A percentile compares a stretch with the other conserved stretches of the same genome.
These are phyloP conservation scores for Eilema depressum DNA, from an alignment of 2,888 invertebrate species.

Conservation along the genomic window DNA sequence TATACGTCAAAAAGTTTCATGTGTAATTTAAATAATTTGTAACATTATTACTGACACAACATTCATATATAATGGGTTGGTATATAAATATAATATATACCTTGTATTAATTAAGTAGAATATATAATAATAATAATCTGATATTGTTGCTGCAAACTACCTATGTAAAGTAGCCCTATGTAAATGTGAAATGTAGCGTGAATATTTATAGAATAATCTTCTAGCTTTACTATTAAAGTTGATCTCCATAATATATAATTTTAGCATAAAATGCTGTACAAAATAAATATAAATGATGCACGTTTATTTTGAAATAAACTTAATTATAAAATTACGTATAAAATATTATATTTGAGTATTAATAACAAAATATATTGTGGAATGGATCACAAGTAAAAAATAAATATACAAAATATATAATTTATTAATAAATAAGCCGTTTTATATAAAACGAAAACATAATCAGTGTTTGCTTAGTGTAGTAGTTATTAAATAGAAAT, in stretches of 20 bases:
- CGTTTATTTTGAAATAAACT: conserved; percentile 11
- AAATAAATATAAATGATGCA: conserved; percentile 3
- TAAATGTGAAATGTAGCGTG: conserved; percentile 10
- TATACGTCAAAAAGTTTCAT: no score
- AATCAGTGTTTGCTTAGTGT: conserved; percentile 25
- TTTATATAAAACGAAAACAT: conserved; percentile 23
- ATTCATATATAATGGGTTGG: not conserved
- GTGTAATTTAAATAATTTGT: not conserved
- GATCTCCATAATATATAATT: conserved; percentile 8
- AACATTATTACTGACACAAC: not conserved
- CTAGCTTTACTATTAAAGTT: conserved; percentile 15
- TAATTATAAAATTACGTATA: not conserved
- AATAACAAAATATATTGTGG: not conserved
- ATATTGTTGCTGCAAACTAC: not conserved
- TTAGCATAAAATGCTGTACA: conserved; percentile 25
- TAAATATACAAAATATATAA: conserved; percentile 4
- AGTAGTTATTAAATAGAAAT: conserved; percentile 10
- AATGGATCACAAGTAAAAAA: conserved; percentile 7
- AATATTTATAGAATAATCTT: not conserved
- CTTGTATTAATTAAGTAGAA: not conserved
- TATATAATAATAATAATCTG: not conserved
- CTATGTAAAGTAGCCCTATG: conserved; percentile 2
- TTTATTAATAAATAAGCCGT: conserved; percentile 8
- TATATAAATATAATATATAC: not conserved
- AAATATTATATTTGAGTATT: not conserved